Evolutionary conservation across 2,113 vertebrate species (phyloP).

Genomic region (Pseudolaguvia tuberculata): DNA sequence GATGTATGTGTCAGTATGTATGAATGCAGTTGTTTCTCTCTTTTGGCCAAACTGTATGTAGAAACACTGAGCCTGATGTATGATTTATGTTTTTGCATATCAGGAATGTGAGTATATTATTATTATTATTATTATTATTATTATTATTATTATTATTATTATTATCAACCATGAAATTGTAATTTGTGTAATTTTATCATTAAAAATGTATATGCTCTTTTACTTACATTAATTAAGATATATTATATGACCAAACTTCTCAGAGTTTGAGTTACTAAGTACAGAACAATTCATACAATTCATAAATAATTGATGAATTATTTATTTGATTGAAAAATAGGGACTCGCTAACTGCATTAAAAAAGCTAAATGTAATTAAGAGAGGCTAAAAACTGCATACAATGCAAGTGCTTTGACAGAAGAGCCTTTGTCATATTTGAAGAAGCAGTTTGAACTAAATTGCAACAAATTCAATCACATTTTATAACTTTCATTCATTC

Average conservation of each 20-base stretch:
- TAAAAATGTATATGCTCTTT: no score
- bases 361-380: no score
- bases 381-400: no score
- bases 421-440: no score
- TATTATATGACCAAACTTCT: no score
- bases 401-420: no score
- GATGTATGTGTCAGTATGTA: background rate
- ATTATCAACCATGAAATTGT: conserved; percentile 52
- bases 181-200: conserved; percentile 61
- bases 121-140: background rate
- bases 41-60: background rate
- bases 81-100: conserved; percentile 62
- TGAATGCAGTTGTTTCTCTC: background rate
- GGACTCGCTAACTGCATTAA: no score
- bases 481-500: no score
- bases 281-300: background rate
- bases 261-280: background rate
- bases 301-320: background rate
- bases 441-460: background rate
- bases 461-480: no score
- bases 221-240: no score
- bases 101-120: conserved; percentile 55
- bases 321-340: no score
- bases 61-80: conserved; percentile 50
- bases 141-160: no score